Base-by-base conservation (phyloP, 2,113 vertebrate species). In the Heterotis niloticus region DNA sequence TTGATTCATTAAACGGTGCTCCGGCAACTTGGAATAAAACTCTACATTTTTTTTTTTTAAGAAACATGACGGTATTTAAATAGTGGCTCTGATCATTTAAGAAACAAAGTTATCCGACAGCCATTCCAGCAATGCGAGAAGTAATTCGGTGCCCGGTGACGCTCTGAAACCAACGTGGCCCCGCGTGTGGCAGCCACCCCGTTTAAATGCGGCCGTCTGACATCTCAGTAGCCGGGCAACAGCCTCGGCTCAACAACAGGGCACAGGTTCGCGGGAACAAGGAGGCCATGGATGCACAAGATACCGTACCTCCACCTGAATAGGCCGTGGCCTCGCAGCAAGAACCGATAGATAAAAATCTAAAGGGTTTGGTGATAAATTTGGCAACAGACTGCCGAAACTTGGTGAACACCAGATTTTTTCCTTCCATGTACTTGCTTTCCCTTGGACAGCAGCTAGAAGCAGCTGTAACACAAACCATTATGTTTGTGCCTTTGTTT, bases 1-100 rank as follows among this genome's bases (percentile, higher is more conserved):
- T 97, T 97, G 90, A 88, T 88, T 86, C 87, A 92, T 92, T 91
- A 89, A 91, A 90, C 59, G 86, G 88, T 85, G 87, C 88, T 80
- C 57, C 17, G 85, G 86, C 89, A 90, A 92, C 91, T 91, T 92
- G 92, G 84, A 84, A 87, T 76, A 34, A 81, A 76, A 85, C 81
- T 26, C 14, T 74, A 70, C 20, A 18, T 83, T 80, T 85, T 82
- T 78, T 82, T 84, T 87, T 76, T n/a, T n/a, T n/a, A n/a, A n/a
- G n/a, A n/a, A n/a, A n/a, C n/a, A n/a, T n/a, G n/a, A n/a, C n/a
- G n/a, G n/a, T n/a, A n/a, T n/a, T n/a, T n/a, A n/a, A n/a, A n/a
- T n/a, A n/a, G n/a, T n/a, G n/a, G n/a, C n/a, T n/a, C n/a, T 85
- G 83, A 54, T 44, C 7, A 44, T 44, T 44, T 44, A 44, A 44